Conservation (phyloP, 2,113 vertebrate genomes). For the Phycodurus eques region DNA sequence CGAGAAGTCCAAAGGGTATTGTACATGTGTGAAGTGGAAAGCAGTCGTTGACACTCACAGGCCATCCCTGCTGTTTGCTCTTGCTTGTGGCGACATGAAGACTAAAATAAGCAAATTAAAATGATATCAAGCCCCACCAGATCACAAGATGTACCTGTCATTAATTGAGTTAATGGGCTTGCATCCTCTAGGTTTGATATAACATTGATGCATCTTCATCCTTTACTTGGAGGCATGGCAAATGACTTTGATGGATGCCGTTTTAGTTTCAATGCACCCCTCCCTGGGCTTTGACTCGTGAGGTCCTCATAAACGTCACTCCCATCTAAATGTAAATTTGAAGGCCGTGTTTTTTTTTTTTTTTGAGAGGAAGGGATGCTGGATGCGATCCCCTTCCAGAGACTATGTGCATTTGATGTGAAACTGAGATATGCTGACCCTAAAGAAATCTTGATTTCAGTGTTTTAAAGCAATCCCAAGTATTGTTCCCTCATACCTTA, state of each 20-base stretch:
- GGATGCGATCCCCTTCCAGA: slow-evolving; percentile 41
- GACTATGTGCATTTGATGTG: slow-evolving; percentile 39
- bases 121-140: slow-evolving; percentile 33
- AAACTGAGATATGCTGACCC: slow-evolving; percentile 9
- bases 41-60: slow-evolving; percentile 37
- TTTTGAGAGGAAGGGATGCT: slow-evolving; percentile 4
- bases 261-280: slow-evolving; percentile 39
- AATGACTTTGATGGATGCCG: slow-evolving; percentile 54
- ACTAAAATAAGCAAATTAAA: slow-evolving; percentile 61
- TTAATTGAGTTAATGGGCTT: slow-evolving; percentile 69
- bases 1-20: slow-evolving; percentile 48
- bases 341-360: slow-evolving; percentile 41
- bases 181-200: slow-evolving; percentile 39
- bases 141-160: slow-evolving; percentile 53
- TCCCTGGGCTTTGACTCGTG: slow-evolving; percentile 37
- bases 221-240: slow-evolving; percentile 34
- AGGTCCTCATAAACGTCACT: slow-evolving; percentile 51
- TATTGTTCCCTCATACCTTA: slow-evolving; percentile 39
- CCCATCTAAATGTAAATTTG: slow-evolving; percentile 73
- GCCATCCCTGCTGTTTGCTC: slow-evolving; percentile 51
- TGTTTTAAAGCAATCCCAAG: slow-evolving; percentile 34
- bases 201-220: slow-evolving; percentile 26
- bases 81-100: slow-evolving; percentile 56
- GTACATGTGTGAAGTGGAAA: slow-evolving; percentile 47
- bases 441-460: slow-evolving; percentile 9